Conservation (phyloP, 2,888 invertebrate species). For the Tethea ocularis region DNA sequence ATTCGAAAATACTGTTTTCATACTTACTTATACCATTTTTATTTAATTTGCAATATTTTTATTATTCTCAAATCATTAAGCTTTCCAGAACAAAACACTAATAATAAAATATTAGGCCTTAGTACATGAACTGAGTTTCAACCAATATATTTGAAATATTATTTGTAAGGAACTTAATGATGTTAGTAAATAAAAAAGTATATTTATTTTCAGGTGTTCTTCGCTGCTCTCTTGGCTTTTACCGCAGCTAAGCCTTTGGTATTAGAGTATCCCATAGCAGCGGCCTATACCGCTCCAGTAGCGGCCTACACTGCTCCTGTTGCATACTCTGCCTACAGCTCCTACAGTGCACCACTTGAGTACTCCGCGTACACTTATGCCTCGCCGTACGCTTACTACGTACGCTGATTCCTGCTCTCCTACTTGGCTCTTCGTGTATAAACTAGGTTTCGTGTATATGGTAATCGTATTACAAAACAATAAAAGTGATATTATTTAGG, state of each 20-base stretch:
- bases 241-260: slow-evolving; percentile 77
- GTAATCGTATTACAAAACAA: not conserved
- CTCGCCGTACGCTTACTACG: slow-evolving; percentile 66
- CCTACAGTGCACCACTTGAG: slow-evolving; percentile 52
- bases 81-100: too few relatives aligned
- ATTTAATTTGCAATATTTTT: too few relatives aligned
- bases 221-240: slow-evolving; percentile 81
- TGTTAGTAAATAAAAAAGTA: not conserved
- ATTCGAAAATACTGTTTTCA: too few relatives aligned
- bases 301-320: slow-evolving; percentile 81
- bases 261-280: slow-evolving; percentile 65
- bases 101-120: too few relatives aligned
- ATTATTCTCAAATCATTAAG: too few relatives aligned
- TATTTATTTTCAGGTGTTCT: slow-evolving; percentile 57
- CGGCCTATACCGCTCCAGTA: slow-evolving; percentile 72
- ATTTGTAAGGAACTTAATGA: not conserved
- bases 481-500: slow-evolving; percentile 5
- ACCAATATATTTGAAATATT: not conserved
- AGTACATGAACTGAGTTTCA: too few relatives aligned
- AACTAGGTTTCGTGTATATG: too few relatives aligned
- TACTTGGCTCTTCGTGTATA: not conserved
- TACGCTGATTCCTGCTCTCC: slow-evolving; percentile 44
- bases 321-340: slow-evolving; percentile 56
- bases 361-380: slow-evolving; percentile 67
- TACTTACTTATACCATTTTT: too few relatives aligned